Conservation (phyloP, 2,888 invertebrate species). For the Mamestra brassicae region DNA sequence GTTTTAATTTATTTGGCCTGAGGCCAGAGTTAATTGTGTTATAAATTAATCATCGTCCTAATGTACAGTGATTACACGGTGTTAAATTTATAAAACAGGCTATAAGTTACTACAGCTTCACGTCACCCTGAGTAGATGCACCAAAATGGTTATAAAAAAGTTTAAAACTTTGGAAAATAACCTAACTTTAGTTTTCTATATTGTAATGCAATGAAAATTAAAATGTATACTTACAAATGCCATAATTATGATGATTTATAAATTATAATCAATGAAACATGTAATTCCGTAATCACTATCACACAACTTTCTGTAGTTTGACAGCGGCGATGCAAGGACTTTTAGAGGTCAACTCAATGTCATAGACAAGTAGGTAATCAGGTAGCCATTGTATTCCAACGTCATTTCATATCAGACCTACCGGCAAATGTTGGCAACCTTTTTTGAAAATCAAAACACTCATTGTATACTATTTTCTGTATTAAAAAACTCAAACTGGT, state of each 20-base stretch:
- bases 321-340: constrained; percentile 79
- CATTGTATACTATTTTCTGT: background rate
- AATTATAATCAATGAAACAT: constrained; percentile 23
- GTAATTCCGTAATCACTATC: constrained; percentile 44
- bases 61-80: background rate
- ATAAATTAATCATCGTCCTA: background rate
- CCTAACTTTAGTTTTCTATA: constrained; percentile 26
- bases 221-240: constrained; percentile 77
- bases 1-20: constrained; percentile 9
- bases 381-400: constrained; percentile 67
- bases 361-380: constrained; percentile 72
- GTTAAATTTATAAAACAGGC: background rate
- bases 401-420: constrained; percentile 46
- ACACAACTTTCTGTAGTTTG: constrained; percentile 70
- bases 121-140: background rate
- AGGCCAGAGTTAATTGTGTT: background rate
- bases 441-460: constrained; percentile 28
- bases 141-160: background rate
- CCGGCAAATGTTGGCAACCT: constrained; percentile 23
- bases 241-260: constrained; percentile 65
- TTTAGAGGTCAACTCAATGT: constrained; percentile 86
- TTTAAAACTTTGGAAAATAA: constrained; percentile 45
- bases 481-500: background rate
- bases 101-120: background rate
- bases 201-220: background rate